These are phyloP conservation scores for Lutraria lutraria DNA, from an alignment of 2,888 invertebrate genomes.

Conservation along the genomic window DNA sequence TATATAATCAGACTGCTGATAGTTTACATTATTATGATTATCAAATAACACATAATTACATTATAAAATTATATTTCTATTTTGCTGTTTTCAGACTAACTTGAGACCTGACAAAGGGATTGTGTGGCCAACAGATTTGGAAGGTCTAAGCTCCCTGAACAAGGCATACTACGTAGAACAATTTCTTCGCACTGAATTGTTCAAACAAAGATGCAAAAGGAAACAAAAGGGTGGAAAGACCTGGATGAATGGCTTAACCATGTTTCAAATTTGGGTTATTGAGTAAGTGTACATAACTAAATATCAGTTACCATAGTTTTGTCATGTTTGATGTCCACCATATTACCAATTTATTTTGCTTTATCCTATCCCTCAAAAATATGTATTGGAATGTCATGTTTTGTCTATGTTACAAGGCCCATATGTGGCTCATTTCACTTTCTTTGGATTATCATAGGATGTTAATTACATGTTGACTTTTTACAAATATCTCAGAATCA, in stretches of 20 bases:
- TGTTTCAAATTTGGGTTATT: constrained; percentile 39
- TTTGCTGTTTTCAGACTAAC: neutral
- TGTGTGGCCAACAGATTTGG: constrained; percentile 36
- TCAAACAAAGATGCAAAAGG: constrained; percentile 27
- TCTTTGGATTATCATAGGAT: no score
- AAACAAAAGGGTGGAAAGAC: constrained; percentile 28
- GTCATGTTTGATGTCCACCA: no score
- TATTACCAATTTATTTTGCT: no score
- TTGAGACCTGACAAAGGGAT: constrained; percentile 41
- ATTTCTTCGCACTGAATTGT: constrained; percentile 34
- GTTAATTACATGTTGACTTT: no score
- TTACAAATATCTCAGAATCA: no score
- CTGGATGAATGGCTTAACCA: constrained; percentile 42
- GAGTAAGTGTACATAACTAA: constrained; percentile 22
- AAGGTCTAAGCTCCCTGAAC: neutral
- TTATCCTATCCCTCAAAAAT: no score
- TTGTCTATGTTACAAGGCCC: no score
- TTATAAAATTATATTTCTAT: neutral
- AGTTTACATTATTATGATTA: neutral
- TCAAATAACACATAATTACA: neutral
- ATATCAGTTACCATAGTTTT: no score
- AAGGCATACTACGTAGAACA: constrained; percentile 45
- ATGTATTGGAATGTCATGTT: no score
- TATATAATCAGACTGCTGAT: no score
- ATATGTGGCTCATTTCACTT: no score